These are phyloP conservation scores for Ochropleura leucogaster DNA, from an alignment of 2,888 invertebrate species.

Conservation along the genomic window DNA sequence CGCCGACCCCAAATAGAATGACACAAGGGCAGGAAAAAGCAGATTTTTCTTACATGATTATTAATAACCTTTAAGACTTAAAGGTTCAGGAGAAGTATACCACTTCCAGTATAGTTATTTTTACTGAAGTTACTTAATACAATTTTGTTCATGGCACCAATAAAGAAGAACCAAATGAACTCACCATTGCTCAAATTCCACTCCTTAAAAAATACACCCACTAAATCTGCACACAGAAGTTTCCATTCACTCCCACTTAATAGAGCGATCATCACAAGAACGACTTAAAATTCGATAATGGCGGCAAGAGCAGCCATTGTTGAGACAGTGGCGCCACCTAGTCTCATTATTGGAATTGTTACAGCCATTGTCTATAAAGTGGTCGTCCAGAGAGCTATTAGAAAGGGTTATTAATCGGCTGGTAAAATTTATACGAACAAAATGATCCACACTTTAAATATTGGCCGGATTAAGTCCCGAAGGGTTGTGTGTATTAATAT, in stretches of 20 bases:
- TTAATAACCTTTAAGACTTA: no score
- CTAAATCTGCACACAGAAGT: conserved; percentile 36
- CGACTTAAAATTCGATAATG: conserved; percentile 69
- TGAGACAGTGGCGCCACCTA: conserved; percentile 55
- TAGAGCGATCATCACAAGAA: conserved; percentile 65
- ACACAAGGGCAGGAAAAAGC: no score
- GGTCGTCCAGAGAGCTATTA: conserved; percentile 67
- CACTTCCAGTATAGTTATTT: no score
- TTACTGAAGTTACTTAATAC: no score
- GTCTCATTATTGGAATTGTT: conserved; percentile 73
- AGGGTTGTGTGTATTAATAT: conserved; percentile 50
- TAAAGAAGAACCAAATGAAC: background rate
- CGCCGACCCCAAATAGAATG: no score
- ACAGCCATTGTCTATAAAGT: conserved; percentile 63
- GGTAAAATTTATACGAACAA: conserved; percentile 56
- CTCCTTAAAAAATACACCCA: conserved; percentile 19
- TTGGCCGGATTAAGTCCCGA: conserved; percentile 41
- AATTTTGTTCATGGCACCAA: background rate
- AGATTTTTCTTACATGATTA: no score
- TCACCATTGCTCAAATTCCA: background rate
- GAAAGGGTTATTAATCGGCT: conserved; percentile 64
- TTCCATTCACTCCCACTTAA: conserved; percentile 60
- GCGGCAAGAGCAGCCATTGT: conserved; percentile 64
- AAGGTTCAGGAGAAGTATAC: no score
- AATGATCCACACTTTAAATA: conserved; percentile 59